A percentile compares a stretch with the other conserved stretches of the same genome.
Evolutionary conservation across 2,888 invertebrate species (phyloP).

Genomic region (Scrobipalpa costella): DNA sequence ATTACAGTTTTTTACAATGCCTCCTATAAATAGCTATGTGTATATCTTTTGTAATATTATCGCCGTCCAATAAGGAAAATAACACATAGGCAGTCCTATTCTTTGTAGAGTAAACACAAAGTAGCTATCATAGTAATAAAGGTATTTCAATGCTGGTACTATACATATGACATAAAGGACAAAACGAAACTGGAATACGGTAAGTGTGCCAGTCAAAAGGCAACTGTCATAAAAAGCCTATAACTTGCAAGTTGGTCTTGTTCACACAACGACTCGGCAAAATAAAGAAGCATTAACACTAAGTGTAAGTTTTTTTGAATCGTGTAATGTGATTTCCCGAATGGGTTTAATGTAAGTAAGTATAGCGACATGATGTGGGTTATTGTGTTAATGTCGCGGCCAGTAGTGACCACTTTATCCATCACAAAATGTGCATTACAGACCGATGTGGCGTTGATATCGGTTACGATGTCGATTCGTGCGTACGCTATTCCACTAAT

Average conservation of each 20-base stretch:
- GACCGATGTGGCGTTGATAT: not conserved
- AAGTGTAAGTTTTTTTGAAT: constrained; percentile 43
- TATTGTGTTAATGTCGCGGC: constrained; percentile 69
- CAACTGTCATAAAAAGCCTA: constrained; percentile 10
- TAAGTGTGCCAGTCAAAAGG: not conserved
- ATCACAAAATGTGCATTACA: constrained; percentile 54
- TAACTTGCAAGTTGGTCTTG: not conserved
- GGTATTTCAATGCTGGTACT: constrained; percentile 4
- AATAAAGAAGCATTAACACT: constrained; percentile 35
- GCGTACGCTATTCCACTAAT: not conserved
- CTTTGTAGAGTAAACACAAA: not conserved
- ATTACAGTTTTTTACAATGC: no score
- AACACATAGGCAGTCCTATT: no score
- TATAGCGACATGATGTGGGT: constrained; percentile 56
- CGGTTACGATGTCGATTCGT: not conserved
- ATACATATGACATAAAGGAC: constrained; percentile 1
- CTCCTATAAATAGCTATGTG: no score
- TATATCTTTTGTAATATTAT: no score
- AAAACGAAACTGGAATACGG: constrained; percentile 8
- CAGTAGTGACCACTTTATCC: constrained; percentile 61
- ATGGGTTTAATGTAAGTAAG: constrained; percentile 48
- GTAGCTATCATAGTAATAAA: constrained; percentile 3
- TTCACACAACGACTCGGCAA: not conserved
- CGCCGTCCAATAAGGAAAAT: no score
- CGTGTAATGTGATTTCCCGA: constrained; percentile 53